Evolutionary conservation across 1,140 invertebrate genomes (phyloP).

Genomic region (Ericerus pela): DNA sequence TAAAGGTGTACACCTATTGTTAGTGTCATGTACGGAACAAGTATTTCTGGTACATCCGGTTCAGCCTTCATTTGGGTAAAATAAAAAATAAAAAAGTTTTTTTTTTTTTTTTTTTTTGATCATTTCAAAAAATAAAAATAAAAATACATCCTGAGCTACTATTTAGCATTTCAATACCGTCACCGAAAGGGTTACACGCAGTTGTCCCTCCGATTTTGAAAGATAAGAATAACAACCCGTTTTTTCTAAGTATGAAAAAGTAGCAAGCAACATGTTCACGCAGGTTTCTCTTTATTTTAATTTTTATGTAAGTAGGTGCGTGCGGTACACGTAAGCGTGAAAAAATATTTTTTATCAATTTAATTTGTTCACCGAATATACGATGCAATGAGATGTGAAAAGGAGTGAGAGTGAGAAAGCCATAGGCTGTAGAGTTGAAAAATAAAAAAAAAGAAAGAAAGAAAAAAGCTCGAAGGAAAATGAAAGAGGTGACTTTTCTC

Average conservation of each 20-base stretch:
- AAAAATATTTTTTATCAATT: no score
- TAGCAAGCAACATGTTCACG: background rate
- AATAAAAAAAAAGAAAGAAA: no score
- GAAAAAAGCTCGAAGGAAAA: no score
- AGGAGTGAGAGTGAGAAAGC: no score
- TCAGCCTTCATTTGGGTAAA: conserved; percentile 1
- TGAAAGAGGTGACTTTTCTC: no score
- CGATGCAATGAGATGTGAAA: no score
- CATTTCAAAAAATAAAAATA: no score
- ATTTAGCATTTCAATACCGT: conserved; percentile 7
- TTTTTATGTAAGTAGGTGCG: background rate
- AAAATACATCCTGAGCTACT: background rate
- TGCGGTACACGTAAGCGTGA: background rate
- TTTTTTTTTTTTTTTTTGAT: no score
- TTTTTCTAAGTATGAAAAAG: background rate
- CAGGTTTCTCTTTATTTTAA: conserved; percentile 4
- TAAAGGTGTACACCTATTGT: conserved; percentile 8
- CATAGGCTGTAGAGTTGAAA: no score
- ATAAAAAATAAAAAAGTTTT: conserved; percentile 7
- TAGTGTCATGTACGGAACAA: conserved; percentile 10
- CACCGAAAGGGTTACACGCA: conserved; percentile 10
- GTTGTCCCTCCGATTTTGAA: background rate
- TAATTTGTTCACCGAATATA: no score
- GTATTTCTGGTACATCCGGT: conserved; percentile 11
- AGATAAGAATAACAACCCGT: conserved; percentile 3